Evolutionary conservation across 2,797 vertebrate genomes (phyloP).

Genomic region (Odontamblyopus lacepedii): DNA sequence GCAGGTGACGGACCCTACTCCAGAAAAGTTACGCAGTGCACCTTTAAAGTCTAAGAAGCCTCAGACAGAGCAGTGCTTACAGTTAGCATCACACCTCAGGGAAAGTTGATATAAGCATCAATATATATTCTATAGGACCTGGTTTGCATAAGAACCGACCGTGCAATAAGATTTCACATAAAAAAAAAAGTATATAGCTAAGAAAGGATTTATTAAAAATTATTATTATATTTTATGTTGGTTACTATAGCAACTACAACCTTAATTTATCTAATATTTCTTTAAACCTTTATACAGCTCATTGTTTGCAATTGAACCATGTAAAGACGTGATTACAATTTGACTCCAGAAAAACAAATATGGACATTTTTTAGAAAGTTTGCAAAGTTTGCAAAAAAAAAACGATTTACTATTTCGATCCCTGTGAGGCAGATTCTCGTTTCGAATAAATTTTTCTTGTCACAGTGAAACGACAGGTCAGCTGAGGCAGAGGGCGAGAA

Average conservation of each 20-base stretch:
- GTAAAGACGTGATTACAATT: background rate
- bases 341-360: background rate
- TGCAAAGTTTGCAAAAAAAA: background rate
- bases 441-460: conserved; percentile 34
- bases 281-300: background rate
- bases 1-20: too few relatives aligned
- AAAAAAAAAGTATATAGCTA: too few relatives aligned
- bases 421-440: conserved; percentile 1
- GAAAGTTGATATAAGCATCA: background rate
- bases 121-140: background rate
- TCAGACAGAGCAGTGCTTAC: too few relatives aligned
- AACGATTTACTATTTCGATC: background rate
- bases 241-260: conserved; percentile 18
- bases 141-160: too few relatives aligned
- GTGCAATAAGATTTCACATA: too few relatives aligned
- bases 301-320: background rate
- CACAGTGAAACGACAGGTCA: conserved; percentile 49
- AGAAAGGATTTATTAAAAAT: too few relatives aligned
- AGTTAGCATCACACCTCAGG: too few relatives aligned
- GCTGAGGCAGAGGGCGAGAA: conserved; percentile 21
- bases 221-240: too few relatives aligned
- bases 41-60: too few relatives aligned
- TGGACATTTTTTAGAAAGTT: background rate
- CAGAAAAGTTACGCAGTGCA: too few relatives aligned
- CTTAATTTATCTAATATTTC: background rate